Base-by-base conservation (phyloP, 2,797 vertebrate species). In the Phataginus tetradactyla region DNA sequence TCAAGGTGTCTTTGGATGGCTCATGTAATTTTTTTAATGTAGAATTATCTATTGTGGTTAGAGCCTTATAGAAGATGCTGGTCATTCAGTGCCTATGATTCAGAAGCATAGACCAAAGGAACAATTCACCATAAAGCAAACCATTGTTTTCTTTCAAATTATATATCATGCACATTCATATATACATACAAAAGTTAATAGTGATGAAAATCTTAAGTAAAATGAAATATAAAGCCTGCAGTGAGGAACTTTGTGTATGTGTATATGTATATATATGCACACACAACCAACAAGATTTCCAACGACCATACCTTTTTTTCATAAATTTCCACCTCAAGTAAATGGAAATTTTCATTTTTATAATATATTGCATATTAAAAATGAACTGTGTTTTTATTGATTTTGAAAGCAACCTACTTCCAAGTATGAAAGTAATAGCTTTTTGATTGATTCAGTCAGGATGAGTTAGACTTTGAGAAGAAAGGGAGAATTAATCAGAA, bases 361-460 rank as follows among this genome's bases (percentile, higher is more conserved):
- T 97, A 98, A 98, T 98, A 98, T 97, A 98, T 97, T 97, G 91
- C 95, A 97, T 98, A 98, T 98, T 98, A 98, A 98, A 98, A 98
- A 98, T 98, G 97, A 98, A 97, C 97, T 98, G 97, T 96, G 97
- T 98, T 98, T 98, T 98, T 98, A 99, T 98, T 98, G 99, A 99
- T 99, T 99, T 98, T 97, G 97, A 98, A 98, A 98, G 97, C 96
- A 98, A 98, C 98, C 45, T 45, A 98, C 98, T 98, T 98, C 97
- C 98, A 98, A 98, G 97, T 98, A 98, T 97, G 98, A 98, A 98
- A 97, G 98, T 98, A 99, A 99, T 99, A 99, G 99, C 99, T 99
- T 99, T 99, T 99, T 99, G 99, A 99, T 99, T 99, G 99, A 99
- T 99, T 99, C 98, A 98, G 98, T 99, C 99, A 98, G 98, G 98